Percentiles rank a stretch among this genome's conserved stretches.
These are phyloP conservation scores for Orthosia cruda DNA, from an alignment of 2,888 invertebrate genomes.

Conservation along the genomic window DNA sequence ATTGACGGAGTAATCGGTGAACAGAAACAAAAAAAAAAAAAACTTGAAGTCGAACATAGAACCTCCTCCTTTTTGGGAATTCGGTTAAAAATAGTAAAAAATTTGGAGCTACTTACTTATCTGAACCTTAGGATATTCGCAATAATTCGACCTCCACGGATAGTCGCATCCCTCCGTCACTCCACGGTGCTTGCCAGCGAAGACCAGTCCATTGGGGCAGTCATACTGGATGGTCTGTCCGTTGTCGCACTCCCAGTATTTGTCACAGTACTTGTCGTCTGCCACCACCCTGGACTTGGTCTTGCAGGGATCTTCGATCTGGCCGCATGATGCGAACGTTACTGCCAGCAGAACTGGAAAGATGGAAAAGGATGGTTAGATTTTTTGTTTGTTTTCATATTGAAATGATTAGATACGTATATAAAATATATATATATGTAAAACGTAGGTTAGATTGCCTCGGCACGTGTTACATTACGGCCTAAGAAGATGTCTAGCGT, in stretches of 20 bases:
- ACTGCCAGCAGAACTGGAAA: constrained; percentile 81
- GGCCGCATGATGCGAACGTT: constrained; percentile 79
- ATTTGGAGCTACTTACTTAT: constrained; percentile 93
- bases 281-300: constrained; percentile 94
- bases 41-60: no score
- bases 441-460: background rate
- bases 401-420: no score
- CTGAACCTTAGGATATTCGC: constrained; percentile 93
- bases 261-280: constrained; percentile 95
- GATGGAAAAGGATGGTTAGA: constrained; percentile 27
- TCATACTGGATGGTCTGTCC: constrained; percentile 96
- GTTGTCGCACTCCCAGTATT: constrained; percentile 97
- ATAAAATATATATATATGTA: no score
- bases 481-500: background rate
- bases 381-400: no score
- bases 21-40: no score
- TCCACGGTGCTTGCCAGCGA: constrained; percentile 97
- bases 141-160: constrained; percentile 97
- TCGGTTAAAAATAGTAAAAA: no score
- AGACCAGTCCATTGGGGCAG: constrained; percentile 97
- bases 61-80: no score
- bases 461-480: constrained; percentile 1
- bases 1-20: no score
- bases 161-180: constrained; percentile 98
- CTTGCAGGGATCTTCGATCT: constrained; percentile 96